Percentiles rank a stretch among this genome's conserved stretches.
These are phyloP conservation scores for Ischnura elegans DNA, from an alignment of 2,888 invertebrate genomes.

Conservation along the genomic window DNA sequence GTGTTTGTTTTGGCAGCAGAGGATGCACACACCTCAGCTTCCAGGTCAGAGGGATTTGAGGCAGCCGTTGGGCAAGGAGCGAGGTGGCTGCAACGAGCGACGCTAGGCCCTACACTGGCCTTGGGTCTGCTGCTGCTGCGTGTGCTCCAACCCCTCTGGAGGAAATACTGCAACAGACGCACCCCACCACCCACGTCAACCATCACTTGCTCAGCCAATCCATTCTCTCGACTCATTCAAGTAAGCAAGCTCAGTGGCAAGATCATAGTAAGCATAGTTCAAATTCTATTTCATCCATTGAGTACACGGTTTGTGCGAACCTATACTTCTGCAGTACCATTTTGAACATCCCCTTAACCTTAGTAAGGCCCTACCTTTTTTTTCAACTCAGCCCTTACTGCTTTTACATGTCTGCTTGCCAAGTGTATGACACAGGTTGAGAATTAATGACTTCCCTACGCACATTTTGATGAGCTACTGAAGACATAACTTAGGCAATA, in stretches of 20 bases:
- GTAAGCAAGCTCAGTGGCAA: constrained; percentile 62
- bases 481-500: constrained; percentile 37
- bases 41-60: constrained; percentile 71
- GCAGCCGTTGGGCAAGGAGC: constrained; percentile 73
- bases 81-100: constrained; percentile 69
- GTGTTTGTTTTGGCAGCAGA: constrained; percentile 68
- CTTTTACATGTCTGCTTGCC: constrained; percentile 50
- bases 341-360: not conserved
- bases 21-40: constrained; percentile 72
- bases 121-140: constrained; percentile 75
- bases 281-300: constrained; percentile 22
- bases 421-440: not conserved
- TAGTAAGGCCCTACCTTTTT: not conserved
- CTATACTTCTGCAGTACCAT: constrained; percentile 13
- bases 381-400: constrained; percentile 23
- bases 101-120: constrained; percentile 69
- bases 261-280: constrained; percentile 50
- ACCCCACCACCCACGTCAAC: constrained; percentile 64
- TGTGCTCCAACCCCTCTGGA: constrained; percentile 80
- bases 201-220: constrained; percentile 66
- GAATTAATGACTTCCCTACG: constrained; percentile 30
- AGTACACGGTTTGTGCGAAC: constrained; percentile 39
- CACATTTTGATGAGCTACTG: constrained; percentile 9
- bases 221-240: constrained; percentile 58
- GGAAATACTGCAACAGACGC: constrained; percentile 75